Base-by-base conservation (phyloP, 2,113 vertebrate species). In the Cinclus cinclus region DNA sequence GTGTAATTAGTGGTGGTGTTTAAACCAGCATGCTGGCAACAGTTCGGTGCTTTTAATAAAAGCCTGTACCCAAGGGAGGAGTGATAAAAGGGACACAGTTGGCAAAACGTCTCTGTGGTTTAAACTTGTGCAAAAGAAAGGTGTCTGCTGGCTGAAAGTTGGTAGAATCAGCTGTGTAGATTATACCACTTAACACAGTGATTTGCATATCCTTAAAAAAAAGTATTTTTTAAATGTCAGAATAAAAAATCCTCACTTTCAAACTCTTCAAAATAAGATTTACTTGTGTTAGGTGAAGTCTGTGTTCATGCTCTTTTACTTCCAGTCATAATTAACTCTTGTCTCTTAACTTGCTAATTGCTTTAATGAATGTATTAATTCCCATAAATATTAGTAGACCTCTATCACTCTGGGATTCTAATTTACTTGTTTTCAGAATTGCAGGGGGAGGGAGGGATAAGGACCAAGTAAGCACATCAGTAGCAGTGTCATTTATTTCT, bases 1-100 rank as follows among this genome's bases (percentile, higher is more conserved):
- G 11, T 83, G 65, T 94, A 91, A 96, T 96, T 90, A 96, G 41
- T 80, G 53, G 47, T 13, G 14, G 55, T 58, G 53, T 95, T 89
- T 88, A 94, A 92, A 92, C 47, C 35, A 59, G 86, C 64, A 25
- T 10, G 4, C 81, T 62, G 89, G 81, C 83, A 91, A 65, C 63
- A 59, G 84, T 64, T 81, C 28, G 58, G 33, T 5, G 15, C 47
- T 70, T 44, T 88, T 69, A 69, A 67, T 74, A 67, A 88, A 76
- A 88, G 62, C 31, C 39, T 1, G 7, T 73, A 18, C 73, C 50
- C 41, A 49, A 41, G 89, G 55, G 71, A 92, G 65, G 46, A 50
- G 77, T 89, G 87, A 60, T 6, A 33, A 83, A 73, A 71, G 69
- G 56, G 73, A 30, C 31, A 59, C 1, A 0, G 59, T 58, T 77